Percentiles rank a stretch among this genome's conserved stretches.
Evolutionary conservation across 2,888 invertebrate species (phyloP).

Genomic region (Eurytoma adleriae): DNA sequence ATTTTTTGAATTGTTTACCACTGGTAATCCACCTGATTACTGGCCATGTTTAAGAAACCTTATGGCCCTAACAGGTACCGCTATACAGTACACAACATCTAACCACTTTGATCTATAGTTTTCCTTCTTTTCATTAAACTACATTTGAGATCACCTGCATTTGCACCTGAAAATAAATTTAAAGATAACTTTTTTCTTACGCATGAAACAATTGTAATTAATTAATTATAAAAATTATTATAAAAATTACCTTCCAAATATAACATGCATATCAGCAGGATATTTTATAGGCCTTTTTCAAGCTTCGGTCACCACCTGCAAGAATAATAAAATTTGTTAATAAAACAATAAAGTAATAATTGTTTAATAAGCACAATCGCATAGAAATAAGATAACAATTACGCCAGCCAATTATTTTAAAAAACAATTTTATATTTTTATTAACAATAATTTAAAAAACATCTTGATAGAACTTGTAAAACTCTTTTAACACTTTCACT

Average conservation of each 20-base stretch:
- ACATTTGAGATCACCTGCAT: slow-evolving; percentile 73
- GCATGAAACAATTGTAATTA: background rate
- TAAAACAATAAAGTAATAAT: background rate
- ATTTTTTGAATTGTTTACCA: slow-evolving; percentile 69
- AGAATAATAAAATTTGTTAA: background rate
- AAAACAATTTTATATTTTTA: background rate
- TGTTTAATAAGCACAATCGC: background rate
- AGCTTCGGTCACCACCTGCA: slow-evolving; percentile 69
- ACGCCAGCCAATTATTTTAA: background rate
- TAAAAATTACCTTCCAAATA: slow-evolving; percentile 66
- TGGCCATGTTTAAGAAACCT: slow-evolving; percentile 74
- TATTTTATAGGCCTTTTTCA: slow-evolving; percentile 63
- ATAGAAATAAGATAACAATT: background rate
- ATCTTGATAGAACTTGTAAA: background rate
- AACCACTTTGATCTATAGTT: slow-evolving; percentile 66
- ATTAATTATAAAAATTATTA: background rate
- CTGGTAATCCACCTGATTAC: slow-evolving; percentile 77
- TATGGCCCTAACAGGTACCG: slow-evolving; percentile 70
- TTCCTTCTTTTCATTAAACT: slow-evolving; percentile 64
- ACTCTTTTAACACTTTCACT: slow-evolving; percentile 19
- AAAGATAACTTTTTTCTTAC: slow-evolving; percentile 1
- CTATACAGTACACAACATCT: slow-evolving; percentile 69
- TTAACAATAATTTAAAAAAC: background rate
- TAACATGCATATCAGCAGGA: slow-evolving; percentile 67
- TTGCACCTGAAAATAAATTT: slow-evolving; percentile 58